Base-by-base conservation (phyloP, 1,140 invertebrate species). In the Drosophila orosa region DNA sequence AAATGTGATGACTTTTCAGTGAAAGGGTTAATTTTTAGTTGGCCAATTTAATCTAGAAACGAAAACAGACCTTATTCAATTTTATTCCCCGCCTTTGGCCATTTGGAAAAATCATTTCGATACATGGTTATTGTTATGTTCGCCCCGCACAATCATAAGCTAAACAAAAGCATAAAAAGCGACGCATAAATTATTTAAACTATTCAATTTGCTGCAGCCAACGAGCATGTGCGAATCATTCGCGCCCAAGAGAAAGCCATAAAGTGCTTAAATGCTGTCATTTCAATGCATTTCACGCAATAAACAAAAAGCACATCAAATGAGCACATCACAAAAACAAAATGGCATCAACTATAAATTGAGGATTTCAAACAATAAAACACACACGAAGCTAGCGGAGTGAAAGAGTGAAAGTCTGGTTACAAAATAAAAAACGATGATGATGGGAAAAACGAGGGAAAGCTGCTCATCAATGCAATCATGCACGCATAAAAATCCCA, bases 401-500 rank as follows among this genome's bases (percentile, higher is more conserved):
- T 37, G 40, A 55, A 58, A 27, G 47, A 33, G 45, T 22, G 19
- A 68, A 48, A 22, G 55, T 27, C 29, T 52, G 33, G 24, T 7
- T 10, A 9, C 27, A 22, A 55, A 24, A 19, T 19, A 13, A 13
- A 44, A 22, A 44, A 22, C 12, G 19, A 44, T 44, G 40, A 22
- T n/a, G 40, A 42, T 39, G 25, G 33, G 39, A 17, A 56, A 62
- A 42, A 50, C 56, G n/a, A 40, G 39, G 50, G 50, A 55, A 59
- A 54, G 33, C 65, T 39, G 75, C 85, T 87, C 78, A 82, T 86
- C 74, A 86, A 87, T 87, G 79, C 75, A 83, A 83, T 87, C 79
- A 68, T 78, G 81, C 68, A 78, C 82, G 81, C 76, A 87, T 74
- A 84, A 84, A 89, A 89, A 89, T 80, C 80, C 48, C 77, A 78